Evolutionary conservation across 1,140 invertebrate genomes (phyloP).

Genomic region (Papilio polytes): DNA sequence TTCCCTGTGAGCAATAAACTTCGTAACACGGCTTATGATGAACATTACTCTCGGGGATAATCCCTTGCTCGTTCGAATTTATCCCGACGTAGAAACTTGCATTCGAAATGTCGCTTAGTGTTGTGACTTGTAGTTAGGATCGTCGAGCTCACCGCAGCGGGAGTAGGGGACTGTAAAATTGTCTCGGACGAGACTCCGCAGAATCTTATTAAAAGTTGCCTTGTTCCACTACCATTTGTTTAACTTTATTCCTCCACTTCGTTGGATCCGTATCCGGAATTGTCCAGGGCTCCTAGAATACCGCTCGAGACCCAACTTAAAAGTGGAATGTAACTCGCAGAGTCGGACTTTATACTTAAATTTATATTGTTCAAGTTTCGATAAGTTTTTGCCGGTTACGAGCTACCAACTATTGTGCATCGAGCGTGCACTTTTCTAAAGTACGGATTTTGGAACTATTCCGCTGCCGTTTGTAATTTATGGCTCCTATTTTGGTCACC

Average conservation of each 20-base stretch:
- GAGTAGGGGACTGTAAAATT: slow-evolving; percentile 55
- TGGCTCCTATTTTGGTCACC: slow-evolving; percentile 30
- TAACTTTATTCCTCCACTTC: slow-evolving; percentile 62
- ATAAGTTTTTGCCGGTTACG: slow-evolving; percentile 34
- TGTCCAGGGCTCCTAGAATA: slow-evolving; percentile 46
- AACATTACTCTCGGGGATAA: background rate
- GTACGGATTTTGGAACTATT: slow-evolving; percentile 26
- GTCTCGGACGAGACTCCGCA: slow-evolving; percentile 47
- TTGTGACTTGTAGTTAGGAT: background rate
- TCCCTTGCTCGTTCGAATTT: background rate
- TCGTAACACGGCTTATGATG: background rate
- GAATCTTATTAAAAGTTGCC: slow-evolving; percentile 77
- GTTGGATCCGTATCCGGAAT: slow-evolving; percentile 42
- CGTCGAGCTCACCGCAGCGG: slow-evolving; percentile 44
- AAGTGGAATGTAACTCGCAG: slow-evolving; percentile 45
- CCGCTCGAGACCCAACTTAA: slow-evolving; percentile 49
- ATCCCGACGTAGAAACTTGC: background rate
- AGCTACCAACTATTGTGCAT: slow-evolving; percentile 20
- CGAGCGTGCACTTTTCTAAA: slow-evolving; percentile 32
- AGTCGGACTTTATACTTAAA: slow-evolving; percentile 32
- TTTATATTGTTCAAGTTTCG: slow-evolving; percentile 39
- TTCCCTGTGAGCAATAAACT: background rate
- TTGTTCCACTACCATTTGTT: slow-evolving; percentile 64
- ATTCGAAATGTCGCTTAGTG: slow-evolving; percentile 7
- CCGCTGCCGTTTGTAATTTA: slow-evolving; percentile 28